Evolutionary conservation across 1,140 invertebrate species (phyloP).

Genomic region (Neodiprion virginianus): DNA sequence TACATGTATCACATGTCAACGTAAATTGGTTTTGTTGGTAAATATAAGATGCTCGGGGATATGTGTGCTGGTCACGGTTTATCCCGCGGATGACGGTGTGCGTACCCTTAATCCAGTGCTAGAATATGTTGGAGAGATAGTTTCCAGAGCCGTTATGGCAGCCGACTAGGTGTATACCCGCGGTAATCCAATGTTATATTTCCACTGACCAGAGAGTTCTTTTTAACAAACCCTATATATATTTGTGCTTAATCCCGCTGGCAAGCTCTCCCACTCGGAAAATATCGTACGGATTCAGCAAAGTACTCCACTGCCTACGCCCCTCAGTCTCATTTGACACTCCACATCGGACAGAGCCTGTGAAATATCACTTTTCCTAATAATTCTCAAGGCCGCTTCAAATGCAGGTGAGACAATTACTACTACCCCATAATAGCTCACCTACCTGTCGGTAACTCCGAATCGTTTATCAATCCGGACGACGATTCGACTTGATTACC

Average conservation of each 20-base stretch:
- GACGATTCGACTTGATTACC: background rate
- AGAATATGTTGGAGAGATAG: background rate
- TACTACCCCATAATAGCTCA: too few species aligned
- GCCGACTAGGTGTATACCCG: background rate
- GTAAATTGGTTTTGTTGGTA: background rate
- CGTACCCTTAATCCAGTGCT: background rate
- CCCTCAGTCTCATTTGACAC: conserved; percentile 11
- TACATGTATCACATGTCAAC: background rate
- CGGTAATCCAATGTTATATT: conserved; percentile 13
- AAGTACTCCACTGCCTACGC: conserved; percentile 19
- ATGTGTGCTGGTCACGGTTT: too few species aligned
- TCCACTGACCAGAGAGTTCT: conserved; percentile 29
- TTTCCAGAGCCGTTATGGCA: too few species aligned
- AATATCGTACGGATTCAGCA: conserved; percentile 30
- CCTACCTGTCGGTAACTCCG: background rate
- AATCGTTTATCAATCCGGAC: background rate
- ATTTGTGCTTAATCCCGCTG: conserved; percentile 39
- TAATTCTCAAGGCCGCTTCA: background rate
- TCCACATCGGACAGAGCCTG: background rate
- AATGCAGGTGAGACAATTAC: background rate
- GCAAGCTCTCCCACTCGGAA: conserved; percentile 16
- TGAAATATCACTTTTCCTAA: background rate
- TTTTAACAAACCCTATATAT: conserved; percentile 36
- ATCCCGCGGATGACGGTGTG: too few species aligned
- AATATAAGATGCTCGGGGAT: background rate